Base-by-base conservation (phyloP, 2,797 vertebrate genomes). In the Hydrocynus forskahlii region DNA sequence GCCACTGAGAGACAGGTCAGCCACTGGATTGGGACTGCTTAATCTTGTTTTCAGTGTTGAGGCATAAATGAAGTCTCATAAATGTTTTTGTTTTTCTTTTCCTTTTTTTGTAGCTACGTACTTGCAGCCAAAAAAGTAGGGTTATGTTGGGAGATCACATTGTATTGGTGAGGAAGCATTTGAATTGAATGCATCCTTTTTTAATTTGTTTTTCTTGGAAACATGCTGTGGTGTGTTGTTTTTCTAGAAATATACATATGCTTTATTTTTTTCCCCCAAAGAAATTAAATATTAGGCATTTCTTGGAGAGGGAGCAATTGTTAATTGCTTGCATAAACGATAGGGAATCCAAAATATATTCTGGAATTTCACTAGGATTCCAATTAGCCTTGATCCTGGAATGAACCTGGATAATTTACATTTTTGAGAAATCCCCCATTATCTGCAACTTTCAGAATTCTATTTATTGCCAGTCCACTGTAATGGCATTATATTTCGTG, bases 391-490 rank as follows among this genome's bases (percentile, higher is more conserved):
- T 89, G 86, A 89, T 94, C 91, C 82, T 87, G 91, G 89, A 92
- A 88, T 91, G 89, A 93, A 92, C 92, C 91, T 89, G 90, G 88
- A 92, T 92, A 92, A 92, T 93, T 92, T 93, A 91, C 89, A 88
- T 91, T 93, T 83, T 85, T 87, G 57, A 79, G 78, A 80, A 92
- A 90, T 87, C 83, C 80, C 78, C 84, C 85, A 86, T 89, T 91
- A 86, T 91, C 91, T 89, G 87, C 91, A 89, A 91, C 88, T 93
- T 95, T 97, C 96, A 97, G 96, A 96, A 96, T 90, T 84, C 89
- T 96, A 96, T 97, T 96, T 97, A 97, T 96, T 96, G 85, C 93
- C 90, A 92, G 90, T 92, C 88, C 90, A 89, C 87, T 86, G 89
- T 82, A 86, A 83, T 91, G 88, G 84, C 90, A 86, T 89, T 81